Conservation (phyloP, 2,888 invertebrate species). For the Drosophila anceps region DNA sequence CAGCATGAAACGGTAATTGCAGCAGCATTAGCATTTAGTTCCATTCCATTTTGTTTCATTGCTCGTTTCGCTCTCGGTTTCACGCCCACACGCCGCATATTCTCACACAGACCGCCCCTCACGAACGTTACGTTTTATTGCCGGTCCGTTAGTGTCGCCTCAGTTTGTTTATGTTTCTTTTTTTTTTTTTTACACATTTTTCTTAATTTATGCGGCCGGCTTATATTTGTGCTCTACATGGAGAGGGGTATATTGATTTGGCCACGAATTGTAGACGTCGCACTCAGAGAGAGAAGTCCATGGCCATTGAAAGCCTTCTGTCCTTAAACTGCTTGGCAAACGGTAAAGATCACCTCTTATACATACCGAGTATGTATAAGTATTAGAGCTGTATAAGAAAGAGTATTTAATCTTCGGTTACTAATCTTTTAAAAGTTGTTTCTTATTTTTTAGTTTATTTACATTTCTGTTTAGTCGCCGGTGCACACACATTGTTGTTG, state of each 20-base stretch:
- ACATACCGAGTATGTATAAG: too few species aligned
- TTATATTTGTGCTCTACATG: conserved; percentile 15
- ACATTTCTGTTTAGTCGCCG: conserved; percentile 53
- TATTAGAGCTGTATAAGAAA: conserved; percentile 2
- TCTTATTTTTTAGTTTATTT: conserved; percentile 44
- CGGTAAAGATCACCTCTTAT: neutral
- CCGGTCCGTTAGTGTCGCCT: conserved; percentile 55
- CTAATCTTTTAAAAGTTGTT: neutral
- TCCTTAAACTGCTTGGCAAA: neutral
- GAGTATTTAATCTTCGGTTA: conserved; percentile 3
- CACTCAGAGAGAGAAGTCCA: neutral
- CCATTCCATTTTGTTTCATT: conserved; percentile 67
- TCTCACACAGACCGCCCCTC: conserved; percentile 19
- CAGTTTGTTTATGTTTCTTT: conserved; percentile 49
- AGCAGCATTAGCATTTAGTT: conserved; percentile 53
- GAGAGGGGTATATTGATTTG: neutral
- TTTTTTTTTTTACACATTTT: conserved; percentile 35
- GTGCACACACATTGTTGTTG: conserved; percentile 36
- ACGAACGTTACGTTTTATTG: conserved; percentile 45
- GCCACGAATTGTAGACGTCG: neutral
- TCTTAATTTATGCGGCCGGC: conserved; percentile 71
- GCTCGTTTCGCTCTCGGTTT: conserved; percentile 57
- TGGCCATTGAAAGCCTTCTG: too few species aligned
- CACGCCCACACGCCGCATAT: conserved; percentile 61
- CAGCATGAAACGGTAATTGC: conserved; percentile 56